phyloP scores from a whole-genome alignment of 2,888 invertebrate genomes.

The Chaetogeoica ovagalla region DNA sequence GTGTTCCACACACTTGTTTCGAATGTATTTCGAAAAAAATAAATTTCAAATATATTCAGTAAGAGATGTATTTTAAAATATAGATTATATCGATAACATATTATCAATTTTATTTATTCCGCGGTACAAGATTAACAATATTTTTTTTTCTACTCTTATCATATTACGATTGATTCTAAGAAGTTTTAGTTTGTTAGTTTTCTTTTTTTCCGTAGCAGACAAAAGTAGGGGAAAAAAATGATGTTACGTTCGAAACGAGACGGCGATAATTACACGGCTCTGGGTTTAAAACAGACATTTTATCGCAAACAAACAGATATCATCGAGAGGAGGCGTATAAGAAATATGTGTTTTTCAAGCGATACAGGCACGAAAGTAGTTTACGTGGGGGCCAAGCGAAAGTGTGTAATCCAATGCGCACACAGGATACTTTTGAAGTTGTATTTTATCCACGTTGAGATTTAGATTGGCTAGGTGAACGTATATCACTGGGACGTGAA shows the following conservation, averaged over 20 bases:
- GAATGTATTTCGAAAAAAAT: slow-evolving; percentile 1
- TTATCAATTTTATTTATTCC: no score
- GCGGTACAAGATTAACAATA: no score
- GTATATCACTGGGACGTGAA: slow-evolving; percentile 11
- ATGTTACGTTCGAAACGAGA: no score
- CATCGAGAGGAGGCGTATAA: background rate
- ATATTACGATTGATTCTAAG: no score
- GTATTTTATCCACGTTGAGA: slow-evolving; percentile 12
- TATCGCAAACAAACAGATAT: background rate
- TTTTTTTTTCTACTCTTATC: no score
- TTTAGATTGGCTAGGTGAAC: slow-evolving; percentile 20
- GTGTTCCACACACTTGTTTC: background rate
- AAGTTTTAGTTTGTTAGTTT: no score
- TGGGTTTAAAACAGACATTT: no score
- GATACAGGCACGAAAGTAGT: background rate
- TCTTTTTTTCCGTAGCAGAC: no score
- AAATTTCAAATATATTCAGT: background rate
- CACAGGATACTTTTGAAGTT: slow-evolving; percentile 16
- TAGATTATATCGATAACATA: no score
- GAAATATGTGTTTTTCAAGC: background rate
- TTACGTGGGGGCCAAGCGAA: background rate
- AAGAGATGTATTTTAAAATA: no score
- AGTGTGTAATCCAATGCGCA: slow-evolving; percentile 21
- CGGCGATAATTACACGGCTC: no score
- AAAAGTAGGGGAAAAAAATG: no score